Conservation (phyloP, 1,140 invertebrate genomes). For the Anoplolepis gracilipes region DNA sequence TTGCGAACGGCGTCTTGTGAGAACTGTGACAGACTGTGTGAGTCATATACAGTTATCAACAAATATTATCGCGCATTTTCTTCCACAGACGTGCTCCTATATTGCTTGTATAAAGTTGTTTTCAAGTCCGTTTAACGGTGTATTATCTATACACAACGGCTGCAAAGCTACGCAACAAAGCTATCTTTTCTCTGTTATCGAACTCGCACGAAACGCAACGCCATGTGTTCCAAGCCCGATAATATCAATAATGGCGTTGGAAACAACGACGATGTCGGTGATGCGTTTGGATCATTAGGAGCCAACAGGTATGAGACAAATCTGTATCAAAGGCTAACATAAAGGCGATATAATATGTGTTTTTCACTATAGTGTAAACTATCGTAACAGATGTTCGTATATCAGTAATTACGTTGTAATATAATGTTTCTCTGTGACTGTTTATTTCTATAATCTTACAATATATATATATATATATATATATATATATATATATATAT, state of each 20-base stretch:
- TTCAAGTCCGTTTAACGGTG: no score
- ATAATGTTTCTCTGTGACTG: neutral
- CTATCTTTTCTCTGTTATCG: neutral
- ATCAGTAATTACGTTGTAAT: no score
- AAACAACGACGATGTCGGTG: slow-evolving; percentile 72
- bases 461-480: no score
- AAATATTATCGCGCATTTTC: no score
- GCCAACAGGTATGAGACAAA: slow-evolving; percentile 76
- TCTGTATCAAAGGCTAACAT: neutral
- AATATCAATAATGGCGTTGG: slow-evolving; percentile 13
- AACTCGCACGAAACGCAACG: neutral
- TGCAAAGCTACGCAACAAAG: neutral
- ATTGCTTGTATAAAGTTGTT: no score
- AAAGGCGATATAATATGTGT: neutral
- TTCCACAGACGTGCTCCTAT: no score
- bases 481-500: no score
- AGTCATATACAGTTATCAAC: no score
- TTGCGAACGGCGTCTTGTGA: no score
- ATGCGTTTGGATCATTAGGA: slow-evolving; percentile 81
- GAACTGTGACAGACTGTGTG: no score
- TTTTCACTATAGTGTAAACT: neutral
- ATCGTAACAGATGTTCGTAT: neutral
- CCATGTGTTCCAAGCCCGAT: slow-evolving; percentile 45
- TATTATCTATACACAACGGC: no score
- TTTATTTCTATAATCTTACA: neutral